Evolutionary conservation across 2,888 invertebrate genomes (phyloP).

Genomic region (Chrysina gloriosa): DNA sequence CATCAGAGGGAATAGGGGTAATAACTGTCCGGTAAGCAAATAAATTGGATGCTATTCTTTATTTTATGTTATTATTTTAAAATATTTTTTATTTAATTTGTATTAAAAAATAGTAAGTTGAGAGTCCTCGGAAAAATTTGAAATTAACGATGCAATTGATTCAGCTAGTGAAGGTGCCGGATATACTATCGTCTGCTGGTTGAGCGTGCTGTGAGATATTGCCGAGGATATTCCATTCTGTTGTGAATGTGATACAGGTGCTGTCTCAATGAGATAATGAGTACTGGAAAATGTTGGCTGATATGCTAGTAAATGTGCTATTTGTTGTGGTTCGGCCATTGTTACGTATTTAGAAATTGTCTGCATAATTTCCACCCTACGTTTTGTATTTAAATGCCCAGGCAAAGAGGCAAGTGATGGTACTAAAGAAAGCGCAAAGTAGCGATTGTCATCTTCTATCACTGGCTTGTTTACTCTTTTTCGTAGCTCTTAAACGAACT

Average conservation of each 20-base stretch:
- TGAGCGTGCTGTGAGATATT: too few relatives aligned
- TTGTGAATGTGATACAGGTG: conserved; percentile 29
- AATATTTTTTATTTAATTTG: conserved; percentile 5
- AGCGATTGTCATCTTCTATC: too few relatives aligned
- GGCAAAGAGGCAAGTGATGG: too few relatives aligned
- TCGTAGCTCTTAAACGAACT: too few relatives aligned
- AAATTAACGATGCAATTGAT: conserved; percentile 31
- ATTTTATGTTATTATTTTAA: conserved; percentile 12
- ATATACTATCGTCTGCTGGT: conserved; percentile 20
- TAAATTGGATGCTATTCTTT: conserved; percentile 33
- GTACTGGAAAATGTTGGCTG: conserved; percentile 17
- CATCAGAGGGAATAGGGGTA: conserved; percentile 43
- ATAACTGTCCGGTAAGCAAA: conserved; percentile 41
- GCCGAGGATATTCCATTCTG: conserved; percentile 36
- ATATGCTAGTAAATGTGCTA: background rate
- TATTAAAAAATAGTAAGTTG: too few relatives aligned
- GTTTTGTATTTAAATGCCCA: too few relatives aligned
- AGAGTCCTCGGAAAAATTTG: too few relatives aligned
- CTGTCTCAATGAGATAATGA: conserved; percentile 21
- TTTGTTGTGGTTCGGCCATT: conserved; percentile 22
- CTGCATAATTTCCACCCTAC: conserved; percentile 40
- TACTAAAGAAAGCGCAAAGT: too few relatives aligned
- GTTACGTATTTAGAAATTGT: conserved; percentile 29
- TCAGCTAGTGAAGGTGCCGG: conserved; percentile 35
- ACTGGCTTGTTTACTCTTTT: too few relatives aligned